These are phyloP conservation scores for Aradophagus sp. DNA, from an alignment of 1,140 invertebrate species.

Conservation along the genomic window DNA sequence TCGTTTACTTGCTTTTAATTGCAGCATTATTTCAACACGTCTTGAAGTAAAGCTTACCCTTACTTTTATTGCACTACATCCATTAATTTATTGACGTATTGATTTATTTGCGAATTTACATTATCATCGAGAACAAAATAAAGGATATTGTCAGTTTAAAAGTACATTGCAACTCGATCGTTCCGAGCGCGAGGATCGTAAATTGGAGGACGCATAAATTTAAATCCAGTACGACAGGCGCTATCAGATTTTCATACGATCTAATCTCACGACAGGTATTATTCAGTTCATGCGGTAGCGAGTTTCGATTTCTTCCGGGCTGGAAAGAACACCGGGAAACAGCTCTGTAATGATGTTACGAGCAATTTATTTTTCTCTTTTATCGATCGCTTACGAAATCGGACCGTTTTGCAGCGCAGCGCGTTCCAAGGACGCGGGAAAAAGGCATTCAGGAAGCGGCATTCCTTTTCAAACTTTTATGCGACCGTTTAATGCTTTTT, in stretches of 20 bases:
- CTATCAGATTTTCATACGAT: conserved; percentile 15
- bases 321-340: conserved; percentile 48
- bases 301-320: conserved; percentile 60
- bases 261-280: conserved; percentile 32
- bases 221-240: background rate
- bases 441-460: background rate
- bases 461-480: too few relatives aligned
- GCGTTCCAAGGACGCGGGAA: conserved; percentile 3
- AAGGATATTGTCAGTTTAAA: too few relatives aligned
- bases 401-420: conserved; percentile 15
- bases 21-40: too few relatives aligned
- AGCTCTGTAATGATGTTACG: conserved; percentile 39
- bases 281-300: conserved; percentile 49
- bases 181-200: too few relatives aligned
- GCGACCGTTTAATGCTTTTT: too few relatives aligned
- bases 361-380: conserved; percentile 43
- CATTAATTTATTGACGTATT: too few relatives aligned
- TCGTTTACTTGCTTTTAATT: too few relatives aligned
- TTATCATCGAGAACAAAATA: too few relatives aligned
- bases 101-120: too few relatives aligned
- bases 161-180: too few relatives aligned
- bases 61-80: too few relatives aligned
- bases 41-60: too few relatives aligned
- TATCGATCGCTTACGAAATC: conserved; percentile 28
- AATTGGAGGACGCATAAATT: conserved; percentile 4